Evolutionary conservation across 2,797 vertebrate species (phyloP), one percentile per base, ranked within the genome.

Genomic region (Crax fasciolata): DNA sequence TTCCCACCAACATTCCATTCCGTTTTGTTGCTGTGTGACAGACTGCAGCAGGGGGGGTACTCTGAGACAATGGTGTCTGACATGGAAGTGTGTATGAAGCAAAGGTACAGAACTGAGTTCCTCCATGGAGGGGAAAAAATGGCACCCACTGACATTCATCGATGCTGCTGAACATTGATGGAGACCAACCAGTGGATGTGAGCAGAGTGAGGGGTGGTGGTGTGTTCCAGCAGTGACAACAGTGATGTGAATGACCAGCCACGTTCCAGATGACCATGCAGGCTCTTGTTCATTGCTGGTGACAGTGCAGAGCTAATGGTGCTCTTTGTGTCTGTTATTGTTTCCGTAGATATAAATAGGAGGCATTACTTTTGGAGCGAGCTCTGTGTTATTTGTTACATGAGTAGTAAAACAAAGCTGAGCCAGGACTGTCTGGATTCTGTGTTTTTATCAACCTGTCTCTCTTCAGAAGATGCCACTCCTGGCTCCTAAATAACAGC

Each of bases 381-480:
- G 10, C 16, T 54, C 17, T 52, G 8, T 35, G 7, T 54, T 85
- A 59, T 5, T 3, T 68, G 24, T 54, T n/a, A 6, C 0, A 0
- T 7, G 51, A 68, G 38, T 13, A 16, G 49, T 71, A 38, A 71
- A 54, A 63, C 32, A 41, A 51, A 17, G 49, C 66, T 80, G 41
- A 67, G 7, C 6, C 24, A 13, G 30, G 59, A 11, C 61, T 71
- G 63, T 32, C 30, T 46, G 41, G 54, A 44, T 80, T 59, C 41
- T 59, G 27, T 5, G 4, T 1, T 24, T 44, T 21, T 1, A 2
- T 14, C 39, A 3, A 38, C 1, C 0, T 32, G 70, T 62, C 39
- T 73, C 9, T 77, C 52, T 78, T 46, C 14, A 11, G 27, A 61
- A 72, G 66, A 13, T 12, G 3, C 18, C 4, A 11, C 6, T 85